These are phyloP conservation scores for Chromis chromis DNA, from an alignment of 2,797 vertebrate species.

Conservation along the genomic window DNA sequence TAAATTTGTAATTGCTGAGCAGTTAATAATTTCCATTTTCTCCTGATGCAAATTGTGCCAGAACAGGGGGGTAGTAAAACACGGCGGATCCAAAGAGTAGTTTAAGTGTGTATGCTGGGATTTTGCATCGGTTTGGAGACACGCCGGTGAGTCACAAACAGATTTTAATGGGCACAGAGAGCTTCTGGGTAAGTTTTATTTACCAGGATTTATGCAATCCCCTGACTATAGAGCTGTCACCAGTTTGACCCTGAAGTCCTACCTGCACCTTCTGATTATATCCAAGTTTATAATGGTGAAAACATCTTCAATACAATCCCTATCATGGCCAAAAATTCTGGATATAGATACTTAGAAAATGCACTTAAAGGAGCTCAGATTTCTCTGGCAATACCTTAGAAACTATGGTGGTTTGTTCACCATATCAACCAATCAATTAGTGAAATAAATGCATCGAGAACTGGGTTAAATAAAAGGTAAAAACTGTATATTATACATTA, in stretches of 20 bases:
- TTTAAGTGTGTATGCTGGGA: slow-evolving; percentile 17
- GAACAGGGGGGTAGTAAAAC: slow-evolving; percentile 31
- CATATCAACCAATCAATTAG: not conserved
- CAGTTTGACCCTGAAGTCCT: slow-evolving; percentile 29
- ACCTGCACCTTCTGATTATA: slow-evolving; percentile 7
- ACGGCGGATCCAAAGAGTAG: slow-evolving; percentile 18
- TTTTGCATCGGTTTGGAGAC: slow-evolving; percentile 38
- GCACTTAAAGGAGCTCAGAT: not conserved
- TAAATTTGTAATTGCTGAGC: slow-evolving; percentile 62
- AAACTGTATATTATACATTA: no score
- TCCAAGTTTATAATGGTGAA: not conserved
- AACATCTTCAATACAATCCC: not conserved
- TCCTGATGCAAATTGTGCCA: slow-evolving; percentile 31
- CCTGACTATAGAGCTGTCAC: slow-evolving; percentile 14
- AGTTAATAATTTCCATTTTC: slow-evolving; percentile 70
- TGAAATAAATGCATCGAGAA: not conserved
- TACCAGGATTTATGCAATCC: slow-evolving; percentile 31
- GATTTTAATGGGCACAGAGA: slow-evolving; percentile 46
- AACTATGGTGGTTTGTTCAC: not conserved
- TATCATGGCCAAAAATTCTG: no score
- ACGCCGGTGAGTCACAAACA: slow-evolving; percentile 40
- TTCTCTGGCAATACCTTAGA: not conserved
- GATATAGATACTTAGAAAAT: no score
- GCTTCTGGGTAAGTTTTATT: slow-evolving; percentile 38
- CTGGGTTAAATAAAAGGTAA: no score